phyloP scores from a whole-genome alignment of 2,797 vertebrate genomes.

The Allobates femoralis region DNA sequence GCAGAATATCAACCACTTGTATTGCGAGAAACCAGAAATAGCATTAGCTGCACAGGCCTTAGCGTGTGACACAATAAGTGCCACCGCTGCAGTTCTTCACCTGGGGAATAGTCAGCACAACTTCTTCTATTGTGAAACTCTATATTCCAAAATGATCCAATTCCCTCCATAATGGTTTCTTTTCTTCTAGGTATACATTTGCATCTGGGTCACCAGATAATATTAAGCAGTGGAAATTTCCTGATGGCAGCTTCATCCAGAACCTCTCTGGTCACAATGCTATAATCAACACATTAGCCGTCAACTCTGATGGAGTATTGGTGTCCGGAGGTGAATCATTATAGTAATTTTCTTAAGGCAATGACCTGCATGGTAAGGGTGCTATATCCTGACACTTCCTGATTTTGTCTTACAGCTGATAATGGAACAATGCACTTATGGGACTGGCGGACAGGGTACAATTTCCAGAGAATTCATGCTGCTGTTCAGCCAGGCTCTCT shows the following conservation, averaged over 20 bases:
- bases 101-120: conserved; percentile 42
- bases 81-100: conserved; percentile 32
- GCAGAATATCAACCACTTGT: background rate
- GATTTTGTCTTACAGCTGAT: conserved; percentile 82
- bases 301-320: conserved; percentile 95
- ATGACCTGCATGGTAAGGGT: background rate
- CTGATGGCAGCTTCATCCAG: conserved; percentile 97
- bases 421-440: conserved; percentile 98
- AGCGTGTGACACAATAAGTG: conserved; percentile 27
- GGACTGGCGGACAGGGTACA: conserved; percentile 99
- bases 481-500: conserved; percentile 96
- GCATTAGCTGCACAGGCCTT: background rate
- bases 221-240: conserved; percentile 99
- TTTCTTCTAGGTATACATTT: conserved; percentile 91
- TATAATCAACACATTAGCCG: conserved; percentile 95
- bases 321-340: conserved; percentile 91
- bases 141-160: conserved; percentile 27
- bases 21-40: conserved; percentile 36
- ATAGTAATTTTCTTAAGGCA: background rate
- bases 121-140: conserved; percentile 11
- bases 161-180: conserved; percentile 18
- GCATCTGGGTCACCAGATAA: conserved; percentile 99
- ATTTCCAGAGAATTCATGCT: conserved; percentile 97
- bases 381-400: conserved; percentile 30
- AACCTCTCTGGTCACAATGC: conserved; percentile 98